A percentile compares a stretch with the other conserved stretches of the same genome.
Evolutionary conservation across 2,888 invertebrate species (phyloP).

Genomic region (Spodoptera picta): DNA sequence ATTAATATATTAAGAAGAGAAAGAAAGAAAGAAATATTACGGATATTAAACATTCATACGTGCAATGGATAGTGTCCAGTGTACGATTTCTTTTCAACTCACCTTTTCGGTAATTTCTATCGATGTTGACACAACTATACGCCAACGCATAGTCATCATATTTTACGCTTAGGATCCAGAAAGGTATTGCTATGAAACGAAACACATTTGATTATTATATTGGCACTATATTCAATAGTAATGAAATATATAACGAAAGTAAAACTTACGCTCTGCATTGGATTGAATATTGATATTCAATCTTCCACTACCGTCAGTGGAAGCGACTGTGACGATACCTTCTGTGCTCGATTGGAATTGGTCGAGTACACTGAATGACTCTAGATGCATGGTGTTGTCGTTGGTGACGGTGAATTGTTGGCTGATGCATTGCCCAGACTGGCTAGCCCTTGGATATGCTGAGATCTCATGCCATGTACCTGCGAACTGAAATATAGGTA

Average conservation of each 20-base stretch:
- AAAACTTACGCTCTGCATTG: constrained; percentile 16
- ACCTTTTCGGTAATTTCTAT: constrained; percentile 61
- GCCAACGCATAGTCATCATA: constrained; percentile 89
- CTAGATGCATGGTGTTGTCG: constrained; percentile 56
- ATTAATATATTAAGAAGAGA: no score
- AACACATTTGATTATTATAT: no score
- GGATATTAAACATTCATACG: neutral
- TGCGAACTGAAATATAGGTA: constrained; percentile 59
- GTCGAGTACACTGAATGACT: constrained; percentile 63
- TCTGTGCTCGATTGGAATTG: constrained; percentile 55
- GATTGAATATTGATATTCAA: constrained; percentile 60
- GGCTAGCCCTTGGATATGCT: constrained; percentile 67
- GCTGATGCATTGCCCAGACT: constrained; percentile 70
- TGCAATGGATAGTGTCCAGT: no score
- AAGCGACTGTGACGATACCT: constrained; percentile 57
- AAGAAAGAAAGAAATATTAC: no score
- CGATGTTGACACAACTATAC: constrained; percentile 87
- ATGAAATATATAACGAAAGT: neutral
- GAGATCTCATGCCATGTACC: constrained; percentile 70
- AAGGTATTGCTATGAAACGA: constrained; percentile 64
- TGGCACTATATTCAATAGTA: neutral
- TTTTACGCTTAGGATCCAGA: constrained; percentile 83
- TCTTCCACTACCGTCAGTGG: constrained; percentile 65
- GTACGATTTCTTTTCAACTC: constrained; percentile 17
- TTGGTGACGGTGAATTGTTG: constrained; percentile 60